Base-by-base conservation (phyloP, 2,888 invertebrate genomes). In the Merodon equestris region DNA sequence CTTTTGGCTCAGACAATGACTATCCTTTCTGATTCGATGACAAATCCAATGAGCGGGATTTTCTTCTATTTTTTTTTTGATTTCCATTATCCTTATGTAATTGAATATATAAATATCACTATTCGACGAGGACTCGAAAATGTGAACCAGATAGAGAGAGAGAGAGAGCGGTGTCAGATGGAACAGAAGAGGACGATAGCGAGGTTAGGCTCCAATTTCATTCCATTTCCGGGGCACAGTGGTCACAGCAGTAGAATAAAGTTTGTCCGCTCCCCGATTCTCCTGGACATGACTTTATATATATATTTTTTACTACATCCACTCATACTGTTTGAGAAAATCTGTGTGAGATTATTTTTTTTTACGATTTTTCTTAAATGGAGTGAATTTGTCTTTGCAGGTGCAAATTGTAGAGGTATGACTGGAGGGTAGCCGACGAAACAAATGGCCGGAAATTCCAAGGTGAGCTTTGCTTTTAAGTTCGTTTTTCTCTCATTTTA, bases 401-500 rank as follows among this genome's bases (percentile, higher is more conserved):
- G 71, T 63, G 71, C 61, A 71, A 71, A 71, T 71, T 71, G 71
- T 34, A 34, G 40, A n/a, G 0, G 38, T 1, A 51, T n/a, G 44
- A 27, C 9, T 45, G 14, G 34, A 12, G 51, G 12, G 13, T 44
- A 40, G 5, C 18, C n/a, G 36, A 45, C 27, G 36, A 47, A 61
- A 54, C 47, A 70, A 70, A 70, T 70, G 60, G 60, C 61, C 70
- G 44, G 56, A 63, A 50, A 63, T 63, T 48, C 61, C 61, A 61
- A 56, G 61, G 71, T 56, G 42, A 71, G 56, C 18, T 56, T 63
- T 71, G 13, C 42, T 40, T 60, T 18, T 34, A 53, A 14, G 9
- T 18, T 27, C 17, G 3, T 40, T n/a, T n/a, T 10, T n/a, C 40
- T 40, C 3, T 9, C 3, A n/a, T 40, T 40, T 40, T n/a, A n/a